A percentile compares a stretch with the other conserved stretches of the same genome.
These are phyloP conservation scores for Astreopora myriophthalma DNA, from an alignment of 64 coral and sea anemone genomes.

Conservation along the genomic window DNA sequence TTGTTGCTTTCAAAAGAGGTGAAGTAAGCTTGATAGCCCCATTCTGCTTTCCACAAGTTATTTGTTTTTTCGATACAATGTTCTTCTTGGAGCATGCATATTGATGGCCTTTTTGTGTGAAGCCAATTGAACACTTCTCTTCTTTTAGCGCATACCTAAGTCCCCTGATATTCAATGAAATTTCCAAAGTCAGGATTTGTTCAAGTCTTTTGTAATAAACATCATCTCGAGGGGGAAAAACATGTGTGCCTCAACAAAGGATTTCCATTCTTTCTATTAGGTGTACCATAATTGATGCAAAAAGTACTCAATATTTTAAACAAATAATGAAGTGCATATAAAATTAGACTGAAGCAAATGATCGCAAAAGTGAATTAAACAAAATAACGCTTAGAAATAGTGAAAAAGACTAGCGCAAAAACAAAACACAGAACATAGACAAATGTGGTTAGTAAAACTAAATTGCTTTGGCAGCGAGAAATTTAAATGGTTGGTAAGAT, in stretches of 20 bases:
- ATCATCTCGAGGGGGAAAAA: not conserved
- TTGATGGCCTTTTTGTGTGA: not conserved
- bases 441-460: not conserved
- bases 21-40: not conserved
- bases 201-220: not conserved
- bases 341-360: not conserved
- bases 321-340: not conserved
- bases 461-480: not conserved
- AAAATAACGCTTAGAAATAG: not conserved
- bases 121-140: conserved; percentile 42
- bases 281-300: not conserved
- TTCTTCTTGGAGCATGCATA: conserved; percentile 26
- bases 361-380: not conserved
- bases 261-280: not conserved
- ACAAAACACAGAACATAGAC: not conserved
- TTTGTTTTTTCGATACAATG: not conserved
- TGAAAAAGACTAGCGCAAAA: not conserved
- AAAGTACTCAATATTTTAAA: not conserved
- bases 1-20: not conserved
- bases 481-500: not conserved
- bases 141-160: not conserved
- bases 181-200: not conserved
- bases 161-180: conserved; percentile 26
- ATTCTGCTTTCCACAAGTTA: conserved; percentile 7
- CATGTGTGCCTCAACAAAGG: not conserved